These are phyloP conservation scores for Harpalus rufipes DNA, from an alignment of 2,888 invertebrate genomes.

Conservation along the genomic window DNA sequence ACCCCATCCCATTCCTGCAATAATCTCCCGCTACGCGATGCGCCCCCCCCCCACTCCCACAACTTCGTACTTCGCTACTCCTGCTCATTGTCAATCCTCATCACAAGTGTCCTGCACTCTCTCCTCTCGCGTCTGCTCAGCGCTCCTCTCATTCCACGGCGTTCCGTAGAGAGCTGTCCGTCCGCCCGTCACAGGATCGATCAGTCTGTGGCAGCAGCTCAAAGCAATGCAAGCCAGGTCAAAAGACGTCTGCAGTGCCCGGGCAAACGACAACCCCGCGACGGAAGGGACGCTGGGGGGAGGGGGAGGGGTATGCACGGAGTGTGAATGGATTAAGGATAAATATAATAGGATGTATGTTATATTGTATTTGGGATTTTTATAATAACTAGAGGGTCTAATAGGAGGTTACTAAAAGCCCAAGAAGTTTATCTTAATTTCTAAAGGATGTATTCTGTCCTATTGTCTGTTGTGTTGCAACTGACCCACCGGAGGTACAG, in stretches of 20 bases:
- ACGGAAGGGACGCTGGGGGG: background rate
- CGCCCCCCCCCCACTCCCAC: no score
- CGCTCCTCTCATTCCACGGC: background rate
- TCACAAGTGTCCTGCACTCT: constrained; percentile 4
- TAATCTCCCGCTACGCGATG: no score
- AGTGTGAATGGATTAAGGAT: no score
- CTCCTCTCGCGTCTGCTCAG: constrained; percentile 27
- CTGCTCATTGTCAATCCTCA: background rate
- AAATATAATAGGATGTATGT: no score
- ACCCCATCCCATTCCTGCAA: no score
- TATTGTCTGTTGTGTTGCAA: no score
- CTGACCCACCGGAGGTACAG: no score
- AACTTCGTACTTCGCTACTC: background rate
- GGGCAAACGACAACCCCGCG: constrained; percentile 73
- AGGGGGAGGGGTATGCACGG: background rate
- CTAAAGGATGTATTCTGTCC: no score
- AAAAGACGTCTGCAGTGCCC: constrained; percentile 77
- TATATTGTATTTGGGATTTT: no score
- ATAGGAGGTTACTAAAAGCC: no score
- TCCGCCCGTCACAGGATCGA: constrained; percentile 77
- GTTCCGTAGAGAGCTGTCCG: constrained; percentile 75
- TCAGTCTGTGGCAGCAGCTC: constrained; percentile 78
- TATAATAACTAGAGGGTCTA: no score
- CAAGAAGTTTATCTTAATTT: no score
- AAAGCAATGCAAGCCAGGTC: constrained; percentile 78